Evolutionary conservation across 2,888 invertebrate species (phyloP).

Genomic region (Kryphioiulus occultus): DNA sequence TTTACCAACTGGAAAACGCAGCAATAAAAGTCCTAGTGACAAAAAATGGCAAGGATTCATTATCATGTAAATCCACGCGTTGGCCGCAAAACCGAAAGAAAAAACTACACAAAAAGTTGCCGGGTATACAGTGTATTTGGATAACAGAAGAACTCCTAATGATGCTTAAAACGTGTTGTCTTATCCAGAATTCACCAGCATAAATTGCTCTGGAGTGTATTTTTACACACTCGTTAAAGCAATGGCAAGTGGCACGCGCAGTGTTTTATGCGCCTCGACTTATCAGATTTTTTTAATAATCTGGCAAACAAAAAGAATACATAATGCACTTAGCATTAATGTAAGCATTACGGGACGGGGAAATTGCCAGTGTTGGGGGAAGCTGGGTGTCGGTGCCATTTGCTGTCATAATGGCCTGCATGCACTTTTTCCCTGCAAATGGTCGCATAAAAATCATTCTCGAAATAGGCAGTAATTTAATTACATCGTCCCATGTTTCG

Average conservation of each 20-base stretch:
- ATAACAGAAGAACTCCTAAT: not conserved
- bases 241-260: conserved; percentile 7
- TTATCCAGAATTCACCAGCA: not conserved
- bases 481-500: not conserved
- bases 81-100: not conserved
- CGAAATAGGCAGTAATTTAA: conserved; percentile 8
- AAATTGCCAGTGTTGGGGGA: not conserved
- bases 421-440: conserved; percentile 18
- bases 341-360: conserved; percentile 7
- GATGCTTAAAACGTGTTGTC: conserved; percentile 12
- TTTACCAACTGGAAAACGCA: too few species aligned
- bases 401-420: conserved; percentile 3
- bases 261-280: conserved; percentile 6
- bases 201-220: not conserved
- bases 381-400: not conserved
- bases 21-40: too few species aligned
- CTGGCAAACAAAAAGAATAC: conserved; percentile 12
- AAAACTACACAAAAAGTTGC: not conserved
- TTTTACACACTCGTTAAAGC: not conserved
- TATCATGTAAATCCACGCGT: not conserved
- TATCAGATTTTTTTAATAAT: conserved; percentile 35
- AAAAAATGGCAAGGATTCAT: not conserved
- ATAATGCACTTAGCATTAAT: conserved; percentile 35
- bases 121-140: not conserved
- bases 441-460: not conserved